Base-by-base conservation (phyloP, 2,113 vertebrate genomes). In the Oostethus manadensis region DNA sequence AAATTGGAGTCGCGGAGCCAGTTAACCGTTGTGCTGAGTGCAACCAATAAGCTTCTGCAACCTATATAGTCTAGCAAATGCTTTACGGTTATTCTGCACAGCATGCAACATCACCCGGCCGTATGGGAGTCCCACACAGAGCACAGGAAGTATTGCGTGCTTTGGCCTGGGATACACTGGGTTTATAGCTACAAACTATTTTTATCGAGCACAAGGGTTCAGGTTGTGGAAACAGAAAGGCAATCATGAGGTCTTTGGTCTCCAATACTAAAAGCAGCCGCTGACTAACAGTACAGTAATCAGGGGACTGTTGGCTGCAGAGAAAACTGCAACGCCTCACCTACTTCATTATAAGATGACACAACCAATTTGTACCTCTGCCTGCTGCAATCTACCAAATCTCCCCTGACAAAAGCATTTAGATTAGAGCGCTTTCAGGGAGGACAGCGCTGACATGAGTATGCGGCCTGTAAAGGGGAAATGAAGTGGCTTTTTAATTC, bases 391-490 rank as follows among this genome's bases (percentile, higher is more conserved):
- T 90, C 90, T 88, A 85, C 78, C 80, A 86, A 89, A 91, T 89
- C 89, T 90, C 87, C 87, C 86, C 86, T 88, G 88, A 91, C 90
- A 89, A 90, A 89, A 89, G 88, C 86, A 86, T 89, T 89, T 89
- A 90, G 88, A 90, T 89, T 84, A 89, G 85, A 88, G 82, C 76
- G 73, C 85, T 86, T 84, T 87, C 82, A 87, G 77, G 80, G 71
- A 78, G 80, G 82, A 62, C 80, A 68, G 61, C 67, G 55, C 80
- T 87, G 86, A 87, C 87, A 88, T 76, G 80, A 82, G 76, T 84
- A 81, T 71, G 78, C 70, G 75, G 72, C 84, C 82, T 86, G 80
- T 81, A 88, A 86, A 81, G 66, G 71, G 74, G 79, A 82, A 89
- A 88, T 87, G 76, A 86, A 86, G 87, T 86, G 81, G 68, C 83